phyloP scores from a whole-genome alignment of 2,113 vertebrate genomes.

The Odocoileus virginianus region DNA sequence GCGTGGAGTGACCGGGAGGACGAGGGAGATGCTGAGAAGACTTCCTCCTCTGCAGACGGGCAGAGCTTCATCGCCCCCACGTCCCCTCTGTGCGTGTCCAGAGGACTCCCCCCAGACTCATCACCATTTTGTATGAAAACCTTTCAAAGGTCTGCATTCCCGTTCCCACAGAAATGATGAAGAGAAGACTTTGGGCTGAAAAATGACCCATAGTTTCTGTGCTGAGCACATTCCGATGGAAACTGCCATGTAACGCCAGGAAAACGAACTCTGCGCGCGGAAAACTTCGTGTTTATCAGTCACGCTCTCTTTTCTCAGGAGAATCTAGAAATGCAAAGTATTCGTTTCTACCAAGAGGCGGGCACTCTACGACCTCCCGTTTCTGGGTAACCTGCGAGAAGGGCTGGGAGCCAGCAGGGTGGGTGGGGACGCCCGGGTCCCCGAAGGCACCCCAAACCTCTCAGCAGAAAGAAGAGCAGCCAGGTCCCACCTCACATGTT shows the following conservation, averaged over 20 bases:
- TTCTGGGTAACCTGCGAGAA: not conserved
- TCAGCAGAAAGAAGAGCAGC: not conserved
- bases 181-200: not conserved
- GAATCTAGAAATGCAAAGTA: not conserved
- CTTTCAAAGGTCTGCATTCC: not conserved
- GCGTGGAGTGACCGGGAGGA: too few relatives aligned
- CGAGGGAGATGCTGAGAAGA: accelerated
- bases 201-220: not conserved
- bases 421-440: accelerated
- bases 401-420: not conserved
- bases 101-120: accelerated
- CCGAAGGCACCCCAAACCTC: too few relatives aligned
- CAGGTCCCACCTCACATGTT: accelerated
- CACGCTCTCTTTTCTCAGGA: not conserved
- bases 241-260: accelerated
- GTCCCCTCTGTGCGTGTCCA: accelerated
- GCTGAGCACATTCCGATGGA: not conserved
- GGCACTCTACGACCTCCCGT: not conserved
- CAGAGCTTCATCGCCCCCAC: accelerated
- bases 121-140: accelerated
- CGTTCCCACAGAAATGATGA: not conserved
- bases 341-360: not conserved
- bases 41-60: not conserved
- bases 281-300: not conserved
- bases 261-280: not conserved